Evolutionary conservation across 2,888 invertebrate genomes (phyloP).

Genomic region (Zootermopsis nevadensis): DNA sequence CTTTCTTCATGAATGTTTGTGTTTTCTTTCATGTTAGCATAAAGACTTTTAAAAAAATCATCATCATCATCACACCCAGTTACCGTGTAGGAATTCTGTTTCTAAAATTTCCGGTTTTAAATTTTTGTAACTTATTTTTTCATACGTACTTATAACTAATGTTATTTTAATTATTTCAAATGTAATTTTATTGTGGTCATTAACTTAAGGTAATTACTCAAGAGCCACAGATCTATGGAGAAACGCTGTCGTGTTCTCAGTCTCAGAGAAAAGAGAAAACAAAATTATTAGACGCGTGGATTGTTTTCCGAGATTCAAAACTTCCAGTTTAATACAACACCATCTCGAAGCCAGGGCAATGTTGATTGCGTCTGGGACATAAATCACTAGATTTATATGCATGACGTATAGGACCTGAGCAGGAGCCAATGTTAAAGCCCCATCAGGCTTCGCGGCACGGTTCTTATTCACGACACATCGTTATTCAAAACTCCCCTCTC

Average conservation of each 20-base stretch:
- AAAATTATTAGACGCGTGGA: no score
- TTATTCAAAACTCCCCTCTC: slow-evolving; percentile 25
- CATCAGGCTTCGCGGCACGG: slow-evolving; percentile 39
- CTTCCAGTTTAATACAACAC: slow-evolving; percentile 12
- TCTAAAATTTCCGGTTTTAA: no score
- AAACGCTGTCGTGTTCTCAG: background rate
- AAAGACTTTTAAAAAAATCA: no score
- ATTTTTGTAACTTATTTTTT: no score
- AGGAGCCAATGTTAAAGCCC: slow-evolving; percentile 23
- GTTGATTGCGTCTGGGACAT: slow-evolving; percentile 33
- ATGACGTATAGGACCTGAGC: slow-evolving; percentile 36
- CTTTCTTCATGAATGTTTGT: no score
- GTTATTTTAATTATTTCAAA: no score
- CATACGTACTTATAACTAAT: no score
- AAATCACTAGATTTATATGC: slow-evolving; percentile 41
- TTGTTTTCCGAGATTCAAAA: background rate
- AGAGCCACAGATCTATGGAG: background rate
- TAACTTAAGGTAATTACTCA: background rate
- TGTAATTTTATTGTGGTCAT: no score
- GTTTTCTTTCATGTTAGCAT: no score
- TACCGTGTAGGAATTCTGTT: no score
- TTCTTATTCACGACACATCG: slow-evolving; percentile 34
- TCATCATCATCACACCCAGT: no score
- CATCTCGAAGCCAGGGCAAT: slow-evolving; percentile 27
- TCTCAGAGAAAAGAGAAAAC: background rate